Conservation (phyloP, 1,140 invertebrate species). For the Leptinotarsa defecta region DNA sequence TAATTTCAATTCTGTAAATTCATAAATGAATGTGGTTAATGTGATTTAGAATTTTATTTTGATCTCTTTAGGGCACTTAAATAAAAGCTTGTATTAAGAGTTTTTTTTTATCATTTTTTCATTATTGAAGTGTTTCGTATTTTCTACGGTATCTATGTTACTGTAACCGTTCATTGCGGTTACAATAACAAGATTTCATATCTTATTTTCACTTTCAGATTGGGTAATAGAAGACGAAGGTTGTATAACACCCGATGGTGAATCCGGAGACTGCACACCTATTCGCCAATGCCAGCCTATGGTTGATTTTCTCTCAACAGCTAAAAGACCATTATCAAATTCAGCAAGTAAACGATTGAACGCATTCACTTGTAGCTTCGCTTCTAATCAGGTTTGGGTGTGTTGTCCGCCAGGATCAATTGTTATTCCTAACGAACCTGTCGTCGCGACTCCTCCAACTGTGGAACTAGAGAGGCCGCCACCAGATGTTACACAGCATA, state of each 20-base stretch:
- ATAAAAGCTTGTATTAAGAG: too few species aligned
- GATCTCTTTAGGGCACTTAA: too few species aligned
- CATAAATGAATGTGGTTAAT: too few species aligned
- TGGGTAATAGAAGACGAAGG: conserved; percentile 50
- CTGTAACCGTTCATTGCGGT: too few species aligned
- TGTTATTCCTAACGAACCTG: not conserved
- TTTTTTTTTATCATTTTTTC: too few species aligned
- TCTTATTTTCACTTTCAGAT: conserved; percentile 41
- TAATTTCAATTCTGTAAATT: too few species aligned
- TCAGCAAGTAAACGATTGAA: conserved; percentile 45
- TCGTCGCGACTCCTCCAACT: not conserved
- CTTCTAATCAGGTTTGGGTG: not conserved
- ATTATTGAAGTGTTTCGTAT: too few species aligned
- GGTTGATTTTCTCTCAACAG: conserved; percentile 30
- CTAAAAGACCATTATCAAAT: conserved; percentile 50
- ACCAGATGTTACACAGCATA: conserved; percentile 61
- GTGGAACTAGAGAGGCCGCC: conserved; percentile 31
- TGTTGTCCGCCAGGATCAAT: conserved; percentile 56
- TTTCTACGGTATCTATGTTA: too few species aligned
- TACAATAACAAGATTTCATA: too few species aligned
- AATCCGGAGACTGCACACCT: conserved; percentile 54
- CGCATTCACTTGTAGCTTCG: conserved; percentile 41
- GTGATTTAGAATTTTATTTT: too few species aligned
- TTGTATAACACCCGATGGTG: conserved; percentile 54
- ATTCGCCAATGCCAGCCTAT: conserved; percentile 54